phyloP scores from a whole-genome alignment of 2,797 vertebrate species.

The Erethizon dorsatum region DNA sequence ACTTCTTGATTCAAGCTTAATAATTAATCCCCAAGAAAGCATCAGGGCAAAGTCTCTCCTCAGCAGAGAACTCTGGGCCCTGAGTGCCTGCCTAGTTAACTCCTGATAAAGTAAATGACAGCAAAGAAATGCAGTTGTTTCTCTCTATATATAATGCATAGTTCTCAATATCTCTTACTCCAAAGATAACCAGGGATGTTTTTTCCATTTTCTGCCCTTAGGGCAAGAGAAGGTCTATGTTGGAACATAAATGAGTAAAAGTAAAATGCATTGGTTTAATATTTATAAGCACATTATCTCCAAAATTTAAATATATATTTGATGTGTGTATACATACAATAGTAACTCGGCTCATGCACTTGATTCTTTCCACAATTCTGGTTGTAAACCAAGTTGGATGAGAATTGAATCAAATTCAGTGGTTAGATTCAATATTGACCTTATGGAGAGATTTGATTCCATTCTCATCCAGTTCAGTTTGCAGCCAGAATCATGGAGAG shows the following conservation, averaged over 20 bases:
- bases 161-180: background rate
- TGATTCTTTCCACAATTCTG: background rate
- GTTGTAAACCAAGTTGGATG: background rate
- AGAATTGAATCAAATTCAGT: background rate
- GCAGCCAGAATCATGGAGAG: background rate
- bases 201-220: background rate
- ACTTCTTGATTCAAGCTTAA: background rate
- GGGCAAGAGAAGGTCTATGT: background rate
- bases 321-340: background rate
- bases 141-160: background rate
- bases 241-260: background rate
- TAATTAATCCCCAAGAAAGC: background rate
- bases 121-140: background rate
- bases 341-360: background rate
- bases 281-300: background rate
- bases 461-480: background rate
- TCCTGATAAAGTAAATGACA: background rate
- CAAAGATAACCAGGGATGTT: background rate
- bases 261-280: background rate
- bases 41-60: background rate
- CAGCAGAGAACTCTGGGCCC: background rate
- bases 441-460: background rate
- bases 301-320: background rate
- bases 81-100: background rate
- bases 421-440: background rate